Evolutionary conservation across 2,797 vertebrate genomes (phyloP).

Genomic region (Sebastes dallii): DNA sequence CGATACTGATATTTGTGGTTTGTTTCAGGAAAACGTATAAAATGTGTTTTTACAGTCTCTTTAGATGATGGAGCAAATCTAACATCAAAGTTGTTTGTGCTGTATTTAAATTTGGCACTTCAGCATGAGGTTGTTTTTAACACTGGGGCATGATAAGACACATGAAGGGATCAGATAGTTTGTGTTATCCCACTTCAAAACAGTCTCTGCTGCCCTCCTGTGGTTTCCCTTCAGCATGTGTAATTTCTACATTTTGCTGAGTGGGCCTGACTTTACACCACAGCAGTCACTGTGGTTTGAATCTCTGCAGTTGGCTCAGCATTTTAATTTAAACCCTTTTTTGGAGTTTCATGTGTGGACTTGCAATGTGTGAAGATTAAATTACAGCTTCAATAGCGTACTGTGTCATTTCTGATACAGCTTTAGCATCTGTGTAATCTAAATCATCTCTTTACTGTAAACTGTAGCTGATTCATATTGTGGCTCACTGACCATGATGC

Average conservation of each 20-base stretch:
- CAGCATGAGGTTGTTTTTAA: not conserved
- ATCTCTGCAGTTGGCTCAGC: not conserved
- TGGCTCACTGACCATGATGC: not conserved
- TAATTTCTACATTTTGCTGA: not conserved
- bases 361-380: not conserved
- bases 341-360: not conserved
- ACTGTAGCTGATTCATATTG: not conserved
- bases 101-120: not conserved
- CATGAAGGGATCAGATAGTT: not conserved
- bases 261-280: not conserved
- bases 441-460: not conserved
- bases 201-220: conserved; percentile 51
- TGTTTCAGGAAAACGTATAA: not conserved
- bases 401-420: not conserved
- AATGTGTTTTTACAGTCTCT: not conserved
- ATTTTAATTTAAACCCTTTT: not conserved
- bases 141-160: not conserved
- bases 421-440: not conserved
- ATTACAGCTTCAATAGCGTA: not conserved
- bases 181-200: not conserved
- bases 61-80: not conserved
- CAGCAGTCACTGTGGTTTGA: not conserved
- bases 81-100: not conserved
- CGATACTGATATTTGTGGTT: not conserved
- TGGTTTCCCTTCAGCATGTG: not conserved